These are phyloP conservation scores for Drosophila prosaltans DNA, from an alignment of 1,140 invertebrate genomes.

Conservation along the genomic window DNA sequence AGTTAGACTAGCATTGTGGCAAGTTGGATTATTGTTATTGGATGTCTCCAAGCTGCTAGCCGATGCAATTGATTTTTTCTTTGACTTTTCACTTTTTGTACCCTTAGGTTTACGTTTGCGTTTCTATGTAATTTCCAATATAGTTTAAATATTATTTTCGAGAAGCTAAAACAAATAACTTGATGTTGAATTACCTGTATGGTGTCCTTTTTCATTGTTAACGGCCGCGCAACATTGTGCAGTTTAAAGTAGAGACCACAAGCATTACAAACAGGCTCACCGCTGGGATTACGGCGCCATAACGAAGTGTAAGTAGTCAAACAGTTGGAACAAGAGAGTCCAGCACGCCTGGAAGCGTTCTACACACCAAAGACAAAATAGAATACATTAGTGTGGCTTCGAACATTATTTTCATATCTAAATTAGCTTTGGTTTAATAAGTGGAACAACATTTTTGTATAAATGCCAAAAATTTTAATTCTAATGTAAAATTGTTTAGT, in stretches of 20 bases:
- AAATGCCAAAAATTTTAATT: neutral
- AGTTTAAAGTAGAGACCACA: conserved; percentile 97
- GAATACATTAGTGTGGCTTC: neutral
- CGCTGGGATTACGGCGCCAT: conserved; percentile 93
- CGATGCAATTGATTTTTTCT: conserved; percentile 52
- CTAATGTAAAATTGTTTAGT: conserved; percentile 23
- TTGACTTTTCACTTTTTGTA: conserved; percentile 68
- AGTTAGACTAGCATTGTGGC: conserved; percentile 41
- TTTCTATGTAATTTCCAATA: conserved; percentile 85
- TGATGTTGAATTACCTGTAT: conserved; percentile 87
- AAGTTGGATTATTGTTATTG: conserved; percentile 25
- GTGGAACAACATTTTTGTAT: conserved; percentile 70
- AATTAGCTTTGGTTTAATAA: conserved; percentile 51
- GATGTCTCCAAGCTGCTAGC: conserved; percentile 26
- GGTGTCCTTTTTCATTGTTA: conserved; percentile 97
- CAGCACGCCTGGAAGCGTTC: conserved; percentile 87
- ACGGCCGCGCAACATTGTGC: conserved; percentile 93
- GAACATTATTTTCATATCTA: neutral
- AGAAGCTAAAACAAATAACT: neutral
- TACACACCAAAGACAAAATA: conserved; percentile 17
- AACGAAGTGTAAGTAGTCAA: conserved; percentile 92
- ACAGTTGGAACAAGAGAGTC: conserved; percentile 96
- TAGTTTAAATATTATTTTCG: conserved; percentile 45
- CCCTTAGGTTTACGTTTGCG: conserved; percentile 95
- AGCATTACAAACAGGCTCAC: conserved; percentile 97